Evolutionary conservation across 2,797 vertebrate genomes (phyloP), one percentile per base, ranked within the genome.

Genomic region (Halcyon smyrnensis): DNA sequence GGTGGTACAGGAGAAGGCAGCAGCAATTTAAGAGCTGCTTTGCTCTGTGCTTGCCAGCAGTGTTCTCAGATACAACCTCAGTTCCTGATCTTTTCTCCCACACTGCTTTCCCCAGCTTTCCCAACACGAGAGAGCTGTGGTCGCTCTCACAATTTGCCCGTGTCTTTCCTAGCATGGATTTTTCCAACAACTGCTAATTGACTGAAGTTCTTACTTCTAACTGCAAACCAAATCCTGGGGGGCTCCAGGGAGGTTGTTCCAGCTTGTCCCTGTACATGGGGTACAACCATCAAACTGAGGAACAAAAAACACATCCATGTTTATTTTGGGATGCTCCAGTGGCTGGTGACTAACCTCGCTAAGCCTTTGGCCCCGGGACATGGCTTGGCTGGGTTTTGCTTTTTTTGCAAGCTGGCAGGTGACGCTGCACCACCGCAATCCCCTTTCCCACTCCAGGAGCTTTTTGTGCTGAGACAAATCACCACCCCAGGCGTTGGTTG

Each of bases 371-470:
- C 53, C 28, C 67, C 0, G 0, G 70, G 74, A 82, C 36, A 28
- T 6, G 10, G 51, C 74, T 23, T 70, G 88, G 71, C 60, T 79
- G 5, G 2, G 36, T 27, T 82, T 89, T 79, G 39, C 8, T 73
- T 88, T 56, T 90, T 90, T 59, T 87, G 88, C 95, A 90, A 90
- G 92, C 89, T 95, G 87, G 87, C 81, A 92, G 95, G 92, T 96
- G 92, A 64, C 4, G 1, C n/a, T 5, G 1, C 2, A 0, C 9
- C 36, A 36, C 39, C 28, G 2, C 87, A 37, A 43, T 7, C 43
- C 75, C 34, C 14, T 57, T 65, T 50, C 73, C 89, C 75, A 43
- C 57, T 32, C 32, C 76, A 24, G 21, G 36, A 62, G 19, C 3
- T 64, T 89, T 93, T 92, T 87, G 43, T 87, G 94, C 93, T 92